phyloP scores from a whole-genome alignment of 2,888 invertebrate genomes.

The Drosophila kambysellisi region DNA sequence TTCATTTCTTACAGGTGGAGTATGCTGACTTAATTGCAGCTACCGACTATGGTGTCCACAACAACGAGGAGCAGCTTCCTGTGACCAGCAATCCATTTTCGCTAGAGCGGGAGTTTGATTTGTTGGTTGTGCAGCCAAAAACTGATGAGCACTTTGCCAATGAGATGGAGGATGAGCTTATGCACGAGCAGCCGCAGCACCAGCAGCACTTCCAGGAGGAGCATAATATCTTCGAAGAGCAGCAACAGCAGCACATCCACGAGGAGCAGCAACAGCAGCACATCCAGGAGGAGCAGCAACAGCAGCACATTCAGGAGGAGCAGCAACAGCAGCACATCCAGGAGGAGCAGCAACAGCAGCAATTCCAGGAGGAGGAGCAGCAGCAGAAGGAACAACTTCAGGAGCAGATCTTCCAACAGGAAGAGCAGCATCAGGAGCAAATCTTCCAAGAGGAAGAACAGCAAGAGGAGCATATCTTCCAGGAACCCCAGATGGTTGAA shows the following conservation, averaged over 20 bases:
- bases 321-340: not conserved
- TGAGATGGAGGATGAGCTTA: constrained; percentile 17
- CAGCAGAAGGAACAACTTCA: too few relatives aligned
- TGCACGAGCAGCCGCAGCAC: constrained; percentile 9
- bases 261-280: not conserved
- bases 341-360: not conserved
- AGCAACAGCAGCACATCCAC: not conserved
- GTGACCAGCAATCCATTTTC: constrained; percentile 55
- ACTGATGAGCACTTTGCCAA: constrained; percentile 16
- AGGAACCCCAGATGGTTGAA: not conserved
- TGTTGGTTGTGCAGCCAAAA: constrained; percentile 23
- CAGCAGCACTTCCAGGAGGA: not conserved
- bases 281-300: not conserved
- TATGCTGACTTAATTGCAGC: constrained; percentile 72
- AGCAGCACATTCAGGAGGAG: not conserved
- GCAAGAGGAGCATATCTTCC: not conserved
- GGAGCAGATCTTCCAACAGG: not conserved
- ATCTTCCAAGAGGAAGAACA: not conserved
- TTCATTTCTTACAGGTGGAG: constrained; percentile 65
- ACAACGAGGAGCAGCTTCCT: constrained; percentile 13
- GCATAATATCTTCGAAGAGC: not conserved
- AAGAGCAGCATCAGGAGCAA: not conserved
- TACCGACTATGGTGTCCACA: constrained; percentile 58
- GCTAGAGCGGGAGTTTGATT: constrained; percentile 9
- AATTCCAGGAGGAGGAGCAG: not conserved